Percentiles rank a stretch among this genome's conserved stretches.
Conservation (phyloP, 2,113 vertebrate species). For the Silurus glanis region DNA sequence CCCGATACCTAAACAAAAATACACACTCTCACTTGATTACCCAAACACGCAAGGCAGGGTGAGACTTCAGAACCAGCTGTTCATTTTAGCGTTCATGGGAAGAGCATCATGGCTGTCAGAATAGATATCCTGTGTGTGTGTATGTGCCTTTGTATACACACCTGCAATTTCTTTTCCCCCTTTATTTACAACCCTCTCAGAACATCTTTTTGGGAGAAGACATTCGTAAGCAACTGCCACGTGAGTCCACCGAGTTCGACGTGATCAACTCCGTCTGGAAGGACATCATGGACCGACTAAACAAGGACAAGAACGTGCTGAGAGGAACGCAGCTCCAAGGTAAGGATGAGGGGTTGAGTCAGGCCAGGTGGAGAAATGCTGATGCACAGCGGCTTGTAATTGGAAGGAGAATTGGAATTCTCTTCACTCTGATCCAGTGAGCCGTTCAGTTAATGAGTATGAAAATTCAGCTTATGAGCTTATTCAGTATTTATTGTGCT, state of each 20-base stretch:
- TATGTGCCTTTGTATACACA: slow-evolving; percentile 41
- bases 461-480: no score
- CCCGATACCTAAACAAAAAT: slow-evolving; percentile 36
- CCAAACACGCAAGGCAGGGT: slow-evolving; percentile 8
- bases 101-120: slow-evolving; percentile 41
- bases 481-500: not conserved
- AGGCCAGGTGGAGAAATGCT: not conserved
- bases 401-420: not conserved
- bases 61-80: slow-evolving; percentile 39
- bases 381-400: not conserved
- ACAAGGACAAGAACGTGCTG: slow-evolving; percentile 77
- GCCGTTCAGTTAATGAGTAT: not conserved
- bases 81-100: slow-evolving; percentile 26
- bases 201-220: slow-evolving; percentile 89
- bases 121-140: slow-evolving; percentile 36
- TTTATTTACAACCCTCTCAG: slow-evolving; percentile 62
- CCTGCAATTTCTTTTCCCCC: slow-evolving; percentile 46
- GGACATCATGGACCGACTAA: slow-evolving; percentile 74
- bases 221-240: slow-evolving; percentile 82
- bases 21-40: slow-evolving; percentile 9
- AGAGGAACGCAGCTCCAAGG: slow-evolving; percentile 80
- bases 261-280: slow-evolving; percentile 80
- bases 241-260: slow-evolving; percentile 79
- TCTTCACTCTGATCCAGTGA: not conserved
- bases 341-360: slow-evolving; percentile 52